These are phyloP conservation scores for Lochmaea capreae DNA, from an alignment of 2,888 invertebrate genomes.

Conservation along the genomic window DNA sequence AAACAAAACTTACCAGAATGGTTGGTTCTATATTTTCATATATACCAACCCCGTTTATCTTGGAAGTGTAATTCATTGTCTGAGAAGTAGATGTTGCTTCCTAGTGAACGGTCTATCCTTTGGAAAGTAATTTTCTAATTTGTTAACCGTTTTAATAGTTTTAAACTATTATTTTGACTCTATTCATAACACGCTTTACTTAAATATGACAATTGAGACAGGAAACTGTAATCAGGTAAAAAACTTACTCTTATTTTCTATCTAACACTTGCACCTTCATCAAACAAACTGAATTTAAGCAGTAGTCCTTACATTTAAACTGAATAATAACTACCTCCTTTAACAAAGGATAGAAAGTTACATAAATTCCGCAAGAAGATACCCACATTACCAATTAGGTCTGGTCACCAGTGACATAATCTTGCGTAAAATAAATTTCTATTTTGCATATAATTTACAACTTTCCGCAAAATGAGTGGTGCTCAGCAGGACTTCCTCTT, in stretches of 20 bases:
- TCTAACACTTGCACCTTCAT: conserved; percentile 1
- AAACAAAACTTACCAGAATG: no score
- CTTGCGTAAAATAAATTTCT: conserved; percentile 52
- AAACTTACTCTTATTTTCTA: conserved; percentile 1
- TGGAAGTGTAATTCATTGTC: no score
- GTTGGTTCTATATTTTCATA: no score
- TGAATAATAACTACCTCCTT: conserved; percentile 2
- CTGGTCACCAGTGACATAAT: conserved; percentile 47
- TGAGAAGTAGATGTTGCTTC: no score
- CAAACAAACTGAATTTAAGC: not conserved
- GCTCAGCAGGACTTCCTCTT: conserved; percentile 49
- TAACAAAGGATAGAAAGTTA: conserved; percentile 31
- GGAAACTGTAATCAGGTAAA: no score
- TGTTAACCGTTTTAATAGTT: no score
- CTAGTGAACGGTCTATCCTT: no score
- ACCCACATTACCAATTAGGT: conserved; percentile 26
- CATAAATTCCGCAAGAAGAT: conserved; percentile 37
- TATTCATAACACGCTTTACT: no score
- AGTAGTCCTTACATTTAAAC: conserved; percentile 5
- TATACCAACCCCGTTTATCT: no score
- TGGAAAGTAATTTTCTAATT: no score
- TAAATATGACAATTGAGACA: no score
- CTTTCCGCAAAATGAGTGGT: conserved; percentile 49
- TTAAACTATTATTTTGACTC: no score
- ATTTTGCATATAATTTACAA: conserved; percentile 55